Evolutionary conservation across 2,113 vertebrate species (phyloP).

Genomic region (Globicephala melas): DNA sequence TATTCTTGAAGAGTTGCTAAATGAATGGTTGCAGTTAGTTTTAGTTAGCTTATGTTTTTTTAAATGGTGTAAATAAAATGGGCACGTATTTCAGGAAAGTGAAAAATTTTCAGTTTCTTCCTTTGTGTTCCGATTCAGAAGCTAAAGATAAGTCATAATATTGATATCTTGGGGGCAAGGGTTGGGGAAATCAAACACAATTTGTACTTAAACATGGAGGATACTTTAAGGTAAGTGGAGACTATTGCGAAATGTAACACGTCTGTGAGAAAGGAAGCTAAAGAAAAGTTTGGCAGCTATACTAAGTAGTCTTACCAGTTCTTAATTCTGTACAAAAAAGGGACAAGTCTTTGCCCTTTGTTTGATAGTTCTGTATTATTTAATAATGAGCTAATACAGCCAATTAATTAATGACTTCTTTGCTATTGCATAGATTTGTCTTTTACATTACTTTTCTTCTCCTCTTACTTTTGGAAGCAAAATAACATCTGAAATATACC

Average conservation of each 20-base stretch:
- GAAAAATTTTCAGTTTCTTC: constrained; percentile 11
- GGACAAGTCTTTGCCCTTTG: constrained; percentile 51
- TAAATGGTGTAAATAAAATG: constrained; percentile 38
- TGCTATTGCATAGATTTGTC: constrained; percentile 15
- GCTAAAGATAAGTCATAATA: constrained; percentile 46
- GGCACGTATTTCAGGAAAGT: constrained; percentile 51
- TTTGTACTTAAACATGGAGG: constrained; percentile 66
- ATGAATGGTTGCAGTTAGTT: constrained; percentile 14
- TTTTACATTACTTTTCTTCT: constrained; percentile 40
- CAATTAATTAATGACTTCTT: constrained; percentile 39
- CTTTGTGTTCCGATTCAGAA: constrained; percentile 41
- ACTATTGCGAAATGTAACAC: constrained; percentile 68
- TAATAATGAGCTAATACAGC: constrained; percentile 11
- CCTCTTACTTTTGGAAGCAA: constrained; percentile 40
- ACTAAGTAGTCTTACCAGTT: constrained; percentile 72
- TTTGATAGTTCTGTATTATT: constrained; percentile 53
- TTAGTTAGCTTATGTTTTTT: constrained; percentile 24
- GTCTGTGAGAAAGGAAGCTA: constrained; percentile 67
- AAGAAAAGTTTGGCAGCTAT: constrained; percentile 69
- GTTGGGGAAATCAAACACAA: constrained; percentile 62
- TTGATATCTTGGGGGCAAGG: constrained; percentile 49
- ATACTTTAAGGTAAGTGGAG: constrained; percentile 68
- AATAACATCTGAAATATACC: constrained; percentile 23
- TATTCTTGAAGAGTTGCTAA: constrained; percentile 36
- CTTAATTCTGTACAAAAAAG: constrained; percentile 62